Base-by-base conservation (phyloP, 2,797 vertebrate species). In the Labeo calbasu region DNA sequence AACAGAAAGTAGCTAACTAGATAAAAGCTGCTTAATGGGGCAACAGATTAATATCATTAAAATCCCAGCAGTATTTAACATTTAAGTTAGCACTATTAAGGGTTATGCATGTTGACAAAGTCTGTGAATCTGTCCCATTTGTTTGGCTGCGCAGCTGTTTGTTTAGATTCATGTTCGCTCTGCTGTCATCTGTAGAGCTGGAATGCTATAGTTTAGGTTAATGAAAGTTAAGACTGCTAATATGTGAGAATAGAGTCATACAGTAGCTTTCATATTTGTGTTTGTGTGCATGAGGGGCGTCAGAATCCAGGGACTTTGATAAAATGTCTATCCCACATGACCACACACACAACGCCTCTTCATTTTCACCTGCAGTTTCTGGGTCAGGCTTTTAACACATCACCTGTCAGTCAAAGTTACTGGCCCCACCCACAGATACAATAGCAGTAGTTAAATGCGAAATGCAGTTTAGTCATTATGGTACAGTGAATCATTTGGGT, bases 81-180 rank as follows among this genome's bases (percentile, higher is more conserved):
- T 87, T 78, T 51, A 59, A 23, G 65, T 79, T 90, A 69, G 78
- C 32, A 77, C 50, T 61, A 76, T 83, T 66, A 71, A 51, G 48
- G 43, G n/a, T 43, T 28, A 28, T 82, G 85, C 51, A 82, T 75
- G 75, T 57, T 84, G 77, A 50, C 50, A 25, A 9, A 53, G 80
- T 23, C 14, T 8, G 51, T 77, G 71, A 43, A 68, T 55, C 59
- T 21, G 61, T 23, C 50, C 19, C 15, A 7, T 83, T 55, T 53
- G 59, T 66, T 12, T 83, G 48, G 57, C 71, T 55, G 59, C 17
- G 10, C 71, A 40, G 48, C 48, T 83, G 32, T 76, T 66, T 75
- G 46, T 73, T 65, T 36, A 12, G 17, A 53, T 76, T 23, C 40
- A 21, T 82, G 81, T 82, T 15, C 3, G 32, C 59, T 43, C 15